Evolutionary conservation across 2,113 vertebrate species (phyloP).

Genomic region (Hypocryptadius cinnamomeus): DNA sequence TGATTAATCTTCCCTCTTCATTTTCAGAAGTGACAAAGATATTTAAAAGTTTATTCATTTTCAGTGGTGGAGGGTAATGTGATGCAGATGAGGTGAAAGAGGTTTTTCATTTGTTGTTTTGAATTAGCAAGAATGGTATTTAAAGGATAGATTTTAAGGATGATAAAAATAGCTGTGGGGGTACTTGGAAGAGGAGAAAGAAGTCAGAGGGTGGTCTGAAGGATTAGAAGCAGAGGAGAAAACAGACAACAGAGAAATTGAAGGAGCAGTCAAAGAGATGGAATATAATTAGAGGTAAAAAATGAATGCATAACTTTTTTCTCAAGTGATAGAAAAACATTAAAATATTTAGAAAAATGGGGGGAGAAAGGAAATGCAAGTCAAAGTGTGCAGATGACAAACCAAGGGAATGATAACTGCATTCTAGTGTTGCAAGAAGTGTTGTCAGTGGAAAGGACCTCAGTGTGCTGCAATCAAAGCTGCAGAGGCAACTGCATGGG

Average conservation of each 20-base stretch:
- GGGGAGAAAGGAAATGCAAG: not conserved
- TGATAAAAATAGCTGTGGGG: not conserved
- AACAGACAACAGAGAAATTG: not conserved
- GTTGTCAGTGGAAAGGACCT: not conserved
- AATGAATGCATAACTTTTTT: not conserved
- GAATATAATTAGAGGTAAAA: not conserved
- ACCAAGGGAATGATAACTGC: not conserved
- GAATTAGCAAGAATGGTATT: not conserved
- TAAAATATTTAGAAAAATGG: not conserved
- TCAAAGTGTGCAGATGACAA: not conserved
- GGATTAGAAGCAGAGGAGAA: not conserved
- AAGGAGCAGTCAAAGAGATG: not conserved
- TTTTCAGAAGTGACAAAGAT: not conserved
- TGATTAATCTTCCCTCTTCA: not conserved
- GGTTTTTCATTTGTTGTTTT: not conserved
- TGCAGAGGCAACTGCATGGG: not conserved
- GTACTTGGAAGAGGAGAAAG: not conserved
- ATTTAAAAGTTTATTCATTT: not conserved
- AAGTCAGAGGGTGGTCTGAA: not conserved
- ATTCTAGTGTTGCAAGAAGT: not conserved
- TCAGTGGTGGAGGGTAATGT: not conserved
- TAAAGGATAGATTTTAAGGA: not conserved
- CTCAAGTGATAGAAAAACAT: not conserved
- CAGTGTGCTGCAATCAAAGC: not conserved
- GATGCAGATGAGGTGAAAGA: not conserved